phyloP scores from a whole-genome alignment of 2,888 invertebrate genomes.

The Acanthosepion esculentum region DNA sequence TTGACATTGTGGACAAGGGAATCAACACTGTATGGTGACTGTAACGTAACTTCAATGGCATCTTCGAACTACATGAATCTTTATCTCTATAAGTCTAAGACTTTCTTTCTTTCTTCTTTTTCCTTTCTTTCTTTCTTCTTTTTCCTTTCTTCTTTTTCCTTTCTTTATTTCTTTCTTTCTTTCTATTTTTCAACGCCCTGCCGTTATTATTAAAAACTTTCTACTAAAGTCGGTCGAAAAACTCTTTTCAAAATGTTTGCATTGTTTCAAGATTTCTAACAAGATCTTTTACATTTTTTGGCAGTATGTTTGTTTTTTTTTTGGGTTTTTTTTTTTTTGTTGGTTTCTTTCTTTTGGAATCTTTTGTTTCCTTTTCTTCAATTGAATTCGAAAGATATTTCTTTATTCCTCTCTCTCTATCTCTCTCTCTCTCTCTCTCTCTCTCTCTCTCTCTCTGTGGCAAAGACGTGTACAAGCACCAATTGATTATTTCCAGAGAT shows the following conservation, averaged over 20 bases:
- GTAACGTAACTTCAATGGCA: too few species aligned
- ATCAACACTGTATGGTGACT: too few species aligned
- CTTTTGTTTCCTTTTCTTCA: background rate
- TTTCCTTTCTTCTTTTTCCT: background rate
- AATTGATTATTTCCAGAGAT: slow-evolving; percentile 4
- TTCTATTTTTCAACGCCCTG: background rate
- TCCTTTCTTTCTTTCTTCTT: background rate
- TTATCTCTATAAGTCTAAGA: too few species aligned
- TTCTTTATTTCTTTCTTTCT: background rate
- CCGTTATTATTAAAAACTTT: too few species aligned
- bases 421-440: background rate
- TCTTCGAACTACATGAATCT: too few species aligned
- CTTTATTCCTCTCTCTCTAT: background rate
- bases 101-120: too few species aligned
- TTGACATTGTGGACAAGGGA: too few species aligned
- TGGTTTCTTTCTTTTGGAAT: background rate
- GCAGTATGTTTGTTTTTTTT: background rate
- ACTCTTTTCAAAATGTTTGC: too few species aligned
- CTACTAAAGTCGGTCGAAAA: too few species aligned
- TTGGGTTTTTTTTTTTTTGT: background rate
- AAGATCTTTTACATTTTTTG: background rate
- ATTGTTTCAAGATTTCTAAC: too few species aligned
- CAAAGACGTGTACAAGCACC: background rate
- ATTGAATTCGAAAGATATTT: background rate
- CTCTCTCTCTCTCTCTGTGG: background rate